Evolutionary conservation across 1,140 invertebrate genomes (phyloP), one percentile per base, ranked within the genome.

Genomic region (Bombus sylvicola): DNA sequence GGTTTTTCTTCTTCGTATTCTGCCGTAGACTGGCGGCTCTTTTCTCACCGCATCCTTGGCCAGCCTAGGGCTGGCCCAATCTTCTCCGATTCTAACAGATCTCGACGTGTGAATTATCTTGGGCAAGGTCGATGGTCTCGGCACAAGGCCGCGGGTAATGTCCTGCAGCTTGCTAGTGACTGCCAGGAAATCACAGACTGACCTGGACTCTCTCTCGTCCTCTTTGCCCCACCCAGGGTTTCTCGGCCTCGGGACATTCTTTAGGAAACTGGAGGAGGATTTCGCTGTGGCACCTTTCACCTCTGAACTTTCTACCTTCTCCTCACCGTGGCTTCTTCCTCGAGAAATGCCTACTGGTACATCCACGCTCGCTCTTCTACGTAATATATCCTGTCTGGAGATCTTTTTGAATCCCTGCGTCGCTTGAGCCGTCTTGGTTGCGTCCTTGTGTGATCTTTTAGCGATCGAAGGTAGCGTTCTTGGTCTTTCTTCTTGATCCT

Each of bases 351-450:
- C 37, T 6, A 83, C 53, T 0, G 83, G 41, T 13, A 41, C 86
- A 85, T 93, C 92, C n/a, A 92, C 72, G 81, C 91, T 94, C 0
- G 92, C 91, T 31, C 92, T 83, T 47, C 94, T 90, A 22, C 92
- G 92, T 3, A 95, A 62, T 39, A 95, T 95, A 31, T 95, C 93
- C 71, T 94, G 94, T 3, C 94, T 85, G 0, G 94, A 95, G 71
- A 95, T 83, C 31, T 84, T 89, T 43, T 81, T 89, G 75, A 83
- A 41, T 39, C 79, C 62, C 34, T 84, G 82, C 15, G 83, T 12
- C 37, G 6, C 15, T 34, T 85, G 83, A 37, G 77, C 34, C 28
- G 64, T 69, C 77, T 89, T 87, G 1, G 43, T 22, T 57, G 64
- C 3, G 2, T 90, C 83, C 10, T 78, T 89, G 28, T 86, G 87